Conservation (phyloP, 2,888 invertebrate species). For the Conus canariensis region DNA sequence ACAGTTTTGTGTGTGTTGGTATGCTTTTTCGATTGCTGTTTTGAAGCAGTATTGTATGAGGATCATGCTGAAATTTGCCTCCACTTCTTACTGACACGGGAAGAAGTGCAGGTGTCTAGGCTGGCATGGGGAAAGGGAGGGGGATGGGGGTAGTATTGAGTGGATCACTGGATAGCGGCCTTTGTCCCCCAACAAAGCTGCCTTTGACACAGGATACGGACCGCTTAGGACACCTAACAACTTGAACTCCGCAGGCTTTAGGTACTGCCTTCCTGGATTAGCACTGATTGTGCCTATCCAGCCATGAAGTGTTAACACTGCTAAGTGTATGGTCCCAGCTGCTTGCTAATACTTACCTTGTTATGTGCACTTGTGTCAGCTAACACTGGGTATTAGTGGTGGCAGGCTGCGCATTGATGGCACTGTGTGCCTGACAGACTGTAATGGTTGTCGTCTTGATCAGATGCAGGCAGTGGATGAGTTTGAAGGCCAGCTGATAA, state of each 20-base stretch:
- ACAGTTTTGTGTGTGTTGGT: too few relatives aligned
- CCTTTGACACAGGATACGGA: neutral
- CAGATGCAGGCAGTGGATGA: slow-evolving; percentile 34
- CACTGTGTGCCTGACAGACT: slow-evolving; percentile 19
- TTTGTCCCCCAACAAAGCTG: neutral
- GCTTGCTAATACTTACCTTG: slow-evolving; percentile 33
- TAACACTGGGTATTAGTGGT: slow-evolving; percentile 11
- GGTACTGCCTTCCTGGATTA: slow-evolving; percentile 12
- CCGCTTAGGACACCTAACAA: neutral
- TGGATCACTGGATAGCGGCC: neutral
- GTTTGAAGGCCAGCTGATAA: neutral
- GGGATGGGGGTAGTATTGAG: neutral
- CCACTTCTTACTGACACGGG: too few relatives aligned
- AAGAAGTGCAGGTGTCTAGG: too few relatives aligned
- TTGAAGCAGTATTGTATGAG: too few relatives aligned
- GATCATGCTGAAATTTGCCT: too few relatives aligned
- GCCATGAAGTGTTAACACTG: slow-evolving; percentile 32
- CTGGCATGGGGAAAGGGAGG: too few relatives aligned
- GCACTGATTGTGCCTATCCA: neutral
- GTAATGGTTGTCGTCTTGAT: slow-evolving; percentile 4
- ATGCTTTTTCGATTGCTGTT: too few relatives aligned
- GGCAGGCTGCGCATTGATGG: neutral
- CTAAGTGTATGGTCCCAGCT: neutral
- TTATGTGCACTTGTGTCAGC: slow-evolving; percentile 12
- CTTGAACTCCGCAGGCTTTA: slow-evolving; percentile 8